Evolutionary conservation across 2,113 vertebrate species (phyloP).

Genomic region (Aegithalos caudatus): DNA sequence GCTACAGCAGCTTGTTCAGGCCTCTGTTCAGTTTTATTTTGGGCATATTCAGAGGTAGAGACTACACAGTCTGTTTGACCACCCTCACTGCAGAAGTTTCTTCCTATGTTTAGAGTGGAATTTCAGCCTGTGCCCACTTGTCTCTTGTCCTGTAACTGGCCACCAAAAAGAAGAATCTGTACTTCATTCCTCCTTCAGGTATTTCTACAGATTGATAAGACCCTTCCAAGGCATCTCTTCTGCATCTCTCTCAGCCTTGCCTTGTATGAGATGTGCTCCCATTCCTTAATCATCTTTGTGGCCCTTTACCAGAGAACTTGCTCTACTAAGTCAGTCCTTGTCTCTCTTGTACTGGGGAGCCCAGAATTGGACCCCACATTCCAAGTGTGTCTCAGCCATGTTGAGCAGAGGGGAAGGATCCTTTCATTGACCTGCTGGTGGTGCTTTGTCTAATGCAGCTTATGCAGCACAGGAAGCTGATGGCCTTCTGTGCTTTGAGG

Average conservation of each 20-base stretch:
- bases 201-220: accelerated
- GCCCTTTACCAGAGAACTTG: background rate
- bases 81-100: background rate
- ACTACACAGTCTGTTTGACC: background rate
- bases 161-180: background rate
- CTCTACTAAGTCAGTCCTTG: background rate
- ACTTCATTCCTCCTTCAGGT: background rate
- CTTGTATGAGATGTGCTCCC: background rate
- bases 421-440: background rate
- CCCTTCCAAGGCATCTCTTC: background rate
- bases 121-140: background rate
- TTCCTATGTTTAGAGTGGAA: background rate
- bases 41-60: background rate
- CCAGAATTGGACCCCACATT: background rate
- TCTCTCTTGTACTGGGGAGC: background rate
- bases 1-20: background rate
- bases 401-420: background rate
- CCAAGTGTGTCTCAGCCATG: background rate
- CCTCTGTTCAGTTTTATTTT: background rate
- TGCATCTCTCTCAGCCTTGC: background rate
- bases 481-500: background rate
- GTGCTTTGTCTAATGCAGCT: background rate
- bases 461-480: background rate
- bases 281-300: background rate
- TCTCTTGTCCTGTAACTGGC: background rate